phyloP scores from a whole-genome alignment of 2,113 vertebrate species.

The Melozone crissalis region DNA sequence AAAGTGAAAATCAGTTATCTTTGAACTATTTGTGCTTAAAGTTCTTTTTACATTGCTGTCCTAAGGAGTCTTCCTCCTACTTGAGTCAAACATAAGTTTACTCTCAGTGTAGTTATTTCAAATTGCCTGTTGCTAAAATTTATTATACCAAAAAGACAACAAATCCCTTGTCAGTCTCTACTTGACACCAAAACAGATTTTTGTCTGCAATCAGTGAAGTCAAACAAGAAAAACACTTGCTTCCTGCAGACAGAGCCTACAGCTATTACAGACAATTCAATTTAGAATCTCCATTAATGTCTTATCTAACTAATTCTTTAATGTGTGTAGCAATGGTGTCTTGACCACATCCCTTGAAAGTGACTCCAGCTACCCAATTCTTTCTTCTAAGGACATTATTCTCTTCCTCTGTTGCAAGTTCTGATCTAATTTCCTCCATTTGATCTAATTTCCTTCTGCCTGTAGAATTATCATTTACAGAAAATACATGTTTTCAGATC shows the following conservation, averaged over 20 bases:
- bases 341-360: not conserved
- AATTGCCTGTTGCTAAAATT: not conserved
- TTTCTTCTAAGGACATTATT: not conserved
- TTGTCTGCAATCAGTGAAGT: not conserved
- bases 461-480: not conserved
- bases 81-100: not conserved
- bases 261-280: slow-evolving; percentile 17
- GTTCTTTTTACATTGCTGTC: not conserved
- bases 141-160: not conserved
- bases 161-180: not conserved
- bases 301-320: not conserved
- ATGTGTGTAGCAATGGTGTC: not conserved
- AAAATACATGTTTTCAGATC: slow-evolving; percentile 6
- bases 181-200: slow-evolving; percentile 1
- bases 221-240: not conserved
- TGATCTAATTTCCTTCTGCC: slow-evolving; percentile 1
- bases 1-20: not conserved
- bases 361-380: not conserved
- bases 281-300: slow-evolving; percentile 4
- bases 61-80: not conserved
- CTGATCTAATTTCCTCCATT: not conserved
- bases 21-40: not conserved
- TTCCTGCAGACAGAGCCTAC: not conserved
- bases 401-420: not conserved
- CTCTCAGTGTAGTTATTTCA: not conserved